Conservation (phyloP, 2,888 invertebrate species). For the Synergus umbraculus region DNA sequence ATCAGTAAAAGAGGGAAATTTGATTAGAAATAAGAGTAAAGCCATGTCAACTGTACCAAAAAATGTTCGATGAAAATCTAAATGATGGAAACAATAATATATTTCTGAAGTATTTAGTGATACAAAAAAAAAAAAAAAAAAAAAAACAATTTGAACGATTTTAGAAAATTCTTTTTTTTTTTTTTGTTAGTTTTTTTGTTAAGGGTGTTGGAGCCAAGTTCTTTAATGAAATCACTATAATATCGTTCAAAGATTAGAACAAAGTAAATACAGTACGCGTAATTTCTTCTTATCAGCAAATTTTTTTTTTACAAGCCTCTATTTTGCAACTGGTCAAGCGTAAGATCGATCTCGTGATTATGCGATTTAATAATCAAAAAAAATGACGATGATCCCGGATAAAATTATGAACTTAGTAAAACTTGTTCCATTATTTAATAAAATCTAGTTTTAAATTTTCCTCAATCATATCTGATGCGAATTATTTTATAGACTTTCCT, state of each 20-base stretch:
- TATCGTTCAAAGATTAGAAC: not conserved
- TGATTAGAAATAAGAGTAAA: no score
- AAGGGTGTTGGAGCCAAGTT: no score
- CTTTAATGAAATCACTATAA: not conserved
- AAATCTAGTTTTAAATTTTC: not conserved
- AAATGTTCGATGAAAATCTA: no score
- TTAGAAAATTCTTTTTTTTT: no score
- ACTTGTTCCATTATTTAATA: not conserved
- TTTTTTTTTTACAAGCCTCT: not conserved
- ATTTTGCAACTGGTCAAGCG: conserved; percentile 12
- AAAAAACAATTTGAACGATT: no score
- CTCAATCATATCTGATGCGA: not conserved
- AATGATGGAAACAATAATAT: no score
- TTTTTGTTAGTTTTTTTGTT: no score
- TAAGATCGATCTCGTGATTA: not conserved
- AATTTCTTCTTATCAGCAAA: not conserved
- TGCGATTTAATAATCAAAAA: not conserved
- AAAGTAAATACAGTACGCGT: not conserved
- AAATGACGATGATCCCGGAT: not conserved
- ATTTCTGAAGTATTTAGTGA: no score
- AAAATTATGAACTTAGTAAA: not conserved
- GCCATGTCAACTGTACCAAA: no score
- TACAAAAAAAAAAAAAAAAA: no score
- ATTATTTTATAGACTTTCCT: not conserved
- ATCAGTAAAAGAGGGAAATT: not conserved